Conservation (phyloP, 2,797 vertebrate species). For the Xenops minutus region DNA sequence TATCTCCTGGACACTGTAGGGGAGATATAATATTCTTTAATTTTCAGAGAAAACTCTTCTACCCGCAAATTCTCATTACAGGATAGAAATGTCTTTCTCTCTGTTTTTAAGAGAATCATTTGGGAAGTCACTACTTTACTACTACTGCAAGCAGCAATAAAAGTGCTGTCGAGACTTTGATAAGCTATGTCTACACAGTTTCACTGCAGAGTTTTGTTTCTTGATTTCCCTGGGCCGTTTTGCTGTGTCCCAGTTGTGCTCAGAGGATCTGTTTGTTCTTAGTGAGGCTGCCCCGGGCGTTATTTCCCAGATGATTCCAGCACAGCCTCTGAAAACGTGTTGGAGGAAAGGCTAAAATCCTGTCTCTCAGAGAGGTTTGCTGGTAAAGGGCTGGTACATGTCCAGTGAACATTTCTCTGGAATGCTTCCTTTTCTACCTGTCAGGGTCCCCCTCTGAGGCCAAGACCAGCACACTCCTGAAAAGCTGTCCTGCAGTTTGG, state of each 20-base stretch:
- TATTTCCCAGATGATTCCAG: conserved; percentile 1
- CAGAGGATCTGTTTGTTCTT: conserved; percentile 13
- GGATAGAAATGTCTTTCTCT: background rate
- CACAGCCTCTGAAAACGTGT: background rate
- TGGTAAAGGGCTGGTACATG: background rate
- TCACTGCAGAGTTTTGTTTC: background rate
- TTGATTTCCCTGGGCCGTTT: background rate
- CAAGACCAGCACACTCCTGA: background rate
- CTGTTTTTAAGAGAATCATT: background rate
- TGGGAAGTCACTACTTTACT: background rate
- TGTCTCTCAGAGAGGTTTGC: background rate
- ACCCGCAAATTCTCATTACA: background rate
- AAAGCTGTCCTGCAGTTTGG: background rate
- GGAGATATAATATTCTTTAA: background rate
- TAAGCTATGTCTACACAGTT: background rate
- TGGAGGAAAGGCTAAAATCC: background rate
- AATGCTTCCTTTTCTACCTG: background rate
- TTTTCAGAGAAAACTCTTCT: background rate
- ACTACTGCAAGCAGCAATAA: background rate
- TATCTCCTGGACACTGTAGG: background rate
- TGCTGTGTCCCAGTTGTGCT: background rate
- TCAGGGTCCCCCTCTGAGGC: background rate
- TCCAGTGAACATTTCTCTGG: background rate
- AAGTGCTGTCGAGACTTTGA: conserved; percentile 1
- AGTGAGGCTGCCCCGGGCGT: rapidly evolving